Evolutionary conservation across 2,113 vertebrate species (phyloP), one percentile per base, ranked within the genome.

Genomic region (Aramus guarauna): DNA sequence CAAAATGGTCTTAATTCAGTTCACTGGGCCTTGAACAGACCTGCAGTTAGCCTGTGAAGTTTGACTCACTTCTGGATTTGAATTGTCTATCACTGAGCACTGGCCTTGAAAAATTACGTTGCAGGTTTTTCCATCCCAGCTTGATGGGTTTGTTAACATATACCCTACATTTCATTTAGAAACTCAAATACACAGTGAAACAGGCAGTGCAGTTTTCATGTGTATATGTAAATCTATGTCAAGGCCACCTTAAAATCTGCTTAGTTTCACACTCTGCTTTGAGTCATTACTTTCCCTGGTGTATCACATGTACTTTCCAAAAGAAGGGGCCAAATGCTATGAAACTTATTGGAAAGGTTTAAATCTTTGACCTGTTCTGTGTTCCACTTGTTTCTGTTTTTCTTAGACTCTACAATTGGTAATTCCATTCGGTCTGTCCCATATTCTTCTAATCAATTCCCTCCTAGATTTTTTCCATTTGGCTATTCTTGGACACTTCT

Each of bases 371-470:
- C 68, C 86, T 93, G 36, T 83, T 88, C 88, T 89, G 2, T 73
- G 79, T 95, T 93, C 68, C 39, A 71, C 83, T 92, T 88, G 50
- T 88, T 91, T 27, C 63, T 85, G 43, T 90, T 89, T 96, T 94
- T 85, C 82, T 85, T 73, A 85, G 29, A 32, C 71, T 93, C 73
- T 81, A 53, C 60, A 86, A 63, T 52, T 96, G 90, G 48, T 91
- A 94, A 84, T 92, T 93, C 85, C 55, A 71, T 81, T 82, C 66
- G 56, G 56, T 81, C 92, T 88, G 66, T 86, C 62, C 64, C 53
- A 58, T 76, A 39, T 37, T 89, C 63, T 92, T 93, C 75, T 77
- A 80, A 92, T 90, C 64, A 62, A 2, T 78, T 90, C 83, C 21
- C 73, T 63, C 21, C 64, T 72, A 71, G 78, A 59, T 91, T 91